Base-by-base conservation (phyloP, 2,113 vertebrate genomes). In the Mastomys coucha region DNA sequence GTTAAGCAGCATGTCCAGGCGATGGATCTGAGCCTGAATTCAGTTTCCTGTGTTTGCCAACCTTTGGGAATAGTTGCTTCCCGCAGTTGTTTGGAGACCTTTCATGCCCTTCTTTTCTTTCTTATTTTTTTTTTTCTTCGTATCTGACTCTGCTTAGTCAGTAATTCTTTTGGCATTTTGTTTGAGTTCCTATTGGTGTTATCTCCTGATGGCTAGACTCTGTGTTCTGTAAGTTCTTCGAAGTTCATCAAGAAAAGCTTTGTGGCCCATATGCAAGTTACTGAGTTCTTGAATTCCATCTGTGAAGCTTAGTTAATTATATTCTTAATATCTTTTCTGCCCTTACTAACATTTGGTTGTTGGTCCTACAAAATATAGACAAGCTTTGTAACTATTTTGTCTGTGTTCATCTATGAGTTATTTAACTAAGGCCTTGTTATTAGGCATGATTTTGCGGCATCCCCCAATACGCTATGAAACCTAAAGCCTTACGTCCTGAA, bases 221-320 rank as follows among this genome's bases (percentile, higher is more conserved):
- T 9, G 11, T 63, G 42, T 72, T 72, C 49, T 81, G 42, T 73
- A n/a, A 88, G 13, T 53, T 42, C 6, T 73, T 70, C 17, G 5
- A 39, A 63, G n/a, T 89, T 63, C 93, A 65, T 93, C 63, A 70
- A 77, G 28, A 91, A 91, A 70, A 56, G 11, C 58, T 69, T 85
- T 72, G 42, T 49, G 9, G 6, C 28, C 85, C 49, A 80, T 36
- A 39, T 26, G 49, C 31, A 33, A 39, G 3, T 56, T 81, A 88
- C 5, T 49, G 26, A 31, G 1, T 63, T 90, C n/a, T 72, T 85
- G 26, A 90, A 63, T 90, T 89, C 22, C 19, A 42, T 26, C 49
- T 72, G 13, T 42, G 93, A 36, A 70, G 13, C 84, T 85, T 51
- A 39, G 58, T 67, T 73, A 73, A 67, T 84, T 49, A 13, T 56